Evolutionary conservation across 1,140 invertebrate genomes (phyloP), one percentile per base, ranked within the genome.

Genomic region (Drosophila sproati): DNA sequence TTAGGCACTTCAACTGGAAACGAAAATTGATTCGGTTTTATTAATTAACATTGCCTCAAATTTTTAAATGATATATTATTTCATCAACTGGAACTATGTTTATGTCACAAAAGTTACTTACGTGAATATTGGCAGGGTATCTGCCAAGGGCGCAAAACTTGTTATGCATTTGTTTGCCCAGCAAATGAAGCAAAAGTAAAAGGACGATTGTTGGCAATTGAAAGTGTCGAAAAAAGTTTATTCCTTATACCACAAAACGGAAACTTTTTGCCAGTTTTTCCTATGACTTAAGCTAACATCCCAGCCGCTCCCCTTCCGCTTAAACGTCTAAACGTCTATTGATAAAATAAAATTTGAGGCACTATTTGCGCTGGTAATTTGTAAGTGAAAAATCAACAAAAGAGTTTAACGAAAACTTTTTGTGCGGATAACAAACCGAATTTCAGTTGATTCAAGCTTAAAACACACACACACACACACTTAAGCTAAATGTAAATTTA

Each of bases 301-400:
- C 20, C 10, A 5, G 8, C 31, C 34, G 32, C 29, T 29, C 34
- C 35, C 2, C 47, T 37, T 20, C 35, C 29, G 12, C n/a, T 20
- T 20, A 20, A 8, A 31, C 35, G 45, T 3, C 20, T 20, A 20
- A 55, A 55, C 54, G 10, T n/a, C 48, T 3, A 3, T 3, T 7
- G n/a, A 6, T 12, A 12, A 43, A 55, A 43, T 43, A 54, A 50
- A 55, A 70, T 43, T 56, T 74, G 20, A 62, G 62, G 57, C 51
- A 43, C 32, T 74, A 70, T 74, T 70, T 70, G 37, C 66, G 51
- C 45, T 83, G 72, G 45, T 66, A 77, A 83, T 76, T 85, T 73
- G 63, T 52, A 50, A 77, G 67, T 54, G 77, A 62, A 85, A 66
- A 73, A 72, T 56, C 77, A 83, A 82, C 77, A 83, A 80, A 72